Percentiles rank a stretch among this genome's conserved stretches.
phyloP scores from a whole-genome alignment of 2,797 vertebrate genomes.

The Schizopygopsis malacanthus region DNA sequence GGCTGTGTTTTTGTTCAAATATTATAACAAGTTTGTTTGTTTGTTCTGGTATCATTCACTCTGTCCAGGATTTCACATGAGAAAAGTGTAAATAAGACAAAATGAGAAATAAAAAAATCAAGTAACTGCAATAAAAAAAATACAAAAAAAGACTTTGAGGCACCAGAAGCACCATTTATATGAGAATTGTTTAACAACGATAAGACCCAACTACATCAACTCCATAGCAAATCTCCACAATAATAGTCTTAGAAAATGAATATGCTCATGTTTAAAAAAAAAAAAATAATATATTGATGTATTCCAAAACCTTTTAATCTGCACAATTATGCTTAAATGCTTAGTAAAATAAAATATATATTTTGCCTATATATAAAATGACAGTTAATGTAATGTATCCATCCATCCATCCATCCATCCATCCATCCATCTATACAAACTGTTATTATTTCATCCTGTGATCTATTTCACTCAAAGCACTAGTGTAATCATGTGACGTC shows the following conservation, averaged over 20 bases:
- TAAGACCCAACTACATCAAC: not conserved
- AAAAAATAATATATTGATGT: not conserved
- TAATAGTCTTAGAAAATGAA: not conserved
- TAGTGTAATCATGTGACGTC: conserved; percentile 3
- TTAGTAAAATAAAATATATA: not conserved
- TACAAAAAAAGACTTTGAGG: not conserved
- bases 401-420: not conserved
- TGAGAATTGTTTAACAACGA: not conserved
- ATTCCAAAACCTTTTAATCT: not conserved
- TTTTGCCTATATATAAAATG: not conserved
- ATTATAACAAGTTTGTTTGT: not conserved
- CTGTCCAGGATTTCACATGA: not conserved
- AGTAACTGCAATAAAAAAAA: not conserved
- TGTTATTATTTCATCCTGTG: not conserved
- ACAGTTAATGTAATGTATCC: no score
- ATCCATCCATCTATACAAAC: not conserved
- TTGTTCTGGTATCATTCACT: not conserved
- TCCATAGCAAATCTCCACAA: not conserved
- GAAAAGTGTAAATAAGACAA: not conserved
- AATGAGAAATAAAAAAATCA: not conserved
- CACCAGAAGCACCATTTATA: not conserved
- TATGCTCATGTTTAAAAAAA: not conserved
- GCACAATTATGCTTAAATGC: not conserved
- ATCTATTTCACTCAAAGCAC: not conserved
- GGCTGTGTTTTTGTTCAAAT: not conserved